Evolutionary conservation across 1,140 invertebrate genomes (phyloP).

Genomic region (Zaprionus ghesquierei): DNA sequence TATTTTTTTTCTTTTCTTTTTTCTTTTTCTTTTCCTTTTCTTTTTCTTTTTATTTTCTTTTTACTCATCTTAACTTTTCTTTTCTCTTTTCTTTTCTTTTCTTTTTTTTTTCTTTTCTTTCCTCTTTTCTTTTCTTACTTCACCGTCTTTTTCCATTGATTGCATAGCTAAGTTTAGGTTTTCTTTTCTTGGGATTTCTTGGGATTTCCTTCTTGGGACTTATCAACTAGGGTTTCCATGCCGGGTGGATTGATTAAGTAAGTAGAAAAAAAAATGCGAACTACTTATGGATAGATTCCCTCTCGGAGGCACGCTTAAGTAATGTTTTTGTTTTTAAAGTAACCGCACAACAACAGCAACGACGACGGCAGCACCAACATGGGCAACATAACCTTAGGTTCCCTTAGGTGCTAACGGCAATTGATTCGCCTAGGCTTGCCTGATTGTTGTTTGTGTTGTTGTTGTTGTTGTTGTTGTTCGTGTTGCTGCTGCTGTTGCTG

Average conservation of each 20-base stretch:
- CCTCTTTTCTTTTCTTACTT: constrained; percentile 48
- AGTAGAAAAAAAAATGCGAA: constrained; percentile 60
- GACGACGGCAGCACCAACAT: constrained; percentile 1
- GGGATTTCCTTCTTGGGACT: background rate
- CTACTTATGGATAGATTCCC: constrained; percentile 69
- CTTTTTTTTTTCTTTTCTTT: constrained; percentile 4
- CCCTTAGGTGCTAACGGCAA: constrained; percentile 56
- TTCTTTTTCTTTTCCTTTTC: constrained; percentile 7
- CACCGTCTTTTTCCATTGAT: constrained; percentile 80
- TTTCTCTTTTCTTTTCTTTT: constrained; percentile 20
- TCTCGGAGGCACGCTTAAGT: constrained; percentile 79
- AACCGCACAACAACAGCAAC: constrained; percentile 12
- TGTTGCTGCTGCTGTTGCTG: constrained; percentile 36
- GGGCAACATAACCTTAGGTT: background rate
- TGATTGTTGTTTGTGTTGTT: constrained; percentile 31
- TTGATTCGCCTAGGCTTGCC: constrained; percentile 10
- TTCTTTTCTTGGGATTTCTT: constrained; percentile 4
- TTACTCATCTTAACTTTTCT: constrained; percentile 7
- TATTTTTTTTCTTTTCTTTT: constrained; percentile 2
- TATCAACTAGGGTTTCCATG: constrained; percentile 8
- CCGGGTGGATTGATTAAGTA: constrained; percentile 28
- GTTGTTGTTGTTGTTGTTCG: constrained; percentile 40
- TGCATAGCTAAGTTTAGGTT: constrained; percentile 68
- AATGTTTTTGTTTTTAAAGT: constrained; percentile 77
- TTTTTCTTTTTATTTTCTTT: constrained; percentile 31